A percentile compares a stretch with the other conserved stretches of the same genome.
phyloP scores from a whole-genome alignment of 37 sponge, comb jelly and placozoan species.

The Ephydatia muelleri region DNA sequence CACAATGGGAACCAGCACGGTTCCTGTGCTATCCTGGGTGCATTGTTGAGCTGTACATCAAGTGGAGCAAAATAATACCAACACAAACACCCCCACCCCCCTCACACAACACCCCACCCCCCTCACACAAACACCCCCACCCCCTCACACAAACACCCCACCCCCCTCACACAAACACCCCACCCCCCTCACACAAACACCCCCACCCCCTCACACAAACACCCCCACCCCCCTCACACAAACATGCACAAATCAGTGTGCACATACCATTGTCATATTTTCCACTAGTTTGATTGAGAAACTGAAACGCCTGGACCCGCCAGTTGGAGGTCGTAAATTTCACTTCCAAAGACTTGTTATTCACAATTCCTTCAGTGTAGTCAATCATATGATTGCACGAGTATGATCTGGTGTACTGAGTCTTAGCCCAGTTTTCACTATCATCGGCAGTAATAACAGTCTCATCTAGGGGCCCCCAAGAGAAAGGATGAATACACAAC shows the following conservation, averaged over 20 bases:
- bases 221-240: too few relatives aligned
- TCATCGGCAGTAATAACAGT: background rate
- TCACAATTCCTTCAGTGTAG: background rate
- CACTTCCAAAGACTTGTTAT: background rate
- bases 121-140: too few relatives aligned
- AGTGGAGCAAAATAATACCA: background rate
- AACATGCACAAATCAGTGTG: too few relatives aligned
- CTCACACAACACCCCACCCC: too few relatives aligned
- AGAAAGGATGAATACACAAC: background rate
- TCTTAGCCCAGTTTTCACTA: background rate
- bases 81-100: too few relatives aligned
- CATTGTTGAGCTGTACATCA: background rate
- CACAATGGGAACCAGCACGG: constrained; percentile 50
- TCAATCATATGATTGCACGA: background rate
- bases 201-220: too few relatives aligned
- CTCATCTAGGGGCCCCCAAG: background rate
- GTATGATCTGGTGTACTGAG: background rate
- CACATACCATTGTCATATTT: constrained; percentile 33
- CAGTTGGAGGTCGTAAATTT: constrained; percentile 4
- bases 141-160: too few relatives aligned
- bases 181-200: too few relatives aligned
- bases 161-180: too few relatives aligned
- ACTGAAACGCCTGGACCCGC: constrained; percentile 54
- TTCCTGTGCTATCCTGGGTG: background rate
- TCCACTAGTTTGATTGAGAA: constrained; percentile 12